phyloP scores from a whole-genome alignment of 1,140 invertebrate species.

The Cheumatopsyche charites region DNA sequence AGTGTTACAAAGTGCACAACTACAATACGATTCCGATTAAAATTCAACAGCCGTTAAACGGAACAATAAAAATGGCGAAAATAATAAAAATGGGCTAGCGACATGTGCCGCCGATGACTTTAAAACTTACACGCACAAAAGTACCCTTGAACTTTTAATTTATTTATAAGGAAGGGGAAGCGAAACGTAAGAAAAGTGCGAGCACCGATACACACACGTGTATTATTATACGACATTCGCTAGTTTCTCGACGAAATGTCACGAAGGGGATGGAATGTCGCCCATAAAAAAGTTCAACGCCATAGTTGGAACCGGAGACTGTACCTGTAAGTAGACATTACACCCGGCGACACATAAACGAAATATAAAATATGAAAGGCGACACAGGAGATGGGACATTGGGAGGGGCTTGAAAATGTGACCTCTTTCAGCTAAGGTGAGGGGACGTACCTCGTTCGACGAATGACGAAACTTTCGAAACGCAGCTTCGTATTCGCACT shows the following conservation, averaged over 20 bases:
- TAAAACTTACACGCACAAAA: constrained; percentile 2
- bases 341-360: background rate
- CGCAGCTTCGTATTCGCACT: too few relatives aligned
- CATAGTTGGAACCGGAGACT: too few relatives aligned
- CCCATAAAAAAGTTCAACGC: background rate
- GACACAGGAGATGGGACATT: constrained; percentile 37
- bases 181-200: background rate
- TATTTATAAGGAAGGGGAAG: constrained; percentile 25
- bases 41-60: constrained; percentile 21
- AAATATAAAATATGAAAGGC: constrained; percentile 21
- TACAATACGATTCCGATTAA: background rate
- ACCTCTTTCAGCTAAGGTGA: constrained; percentile 16
- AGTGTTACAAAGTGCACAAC: too few relatives aligned
- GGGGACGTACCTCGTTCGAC: constrained; percentile 44
- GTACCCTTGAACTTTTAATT: constrained; percentile 22
- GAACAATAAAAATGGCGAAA: constrained; percentile 22
- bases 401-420: constrained; percentile 36
- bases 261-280: background rate
- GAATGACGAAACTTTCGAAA: constrained; percentile 27
- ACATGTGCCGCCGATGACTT: constrained; percentile 9
- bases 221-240: background rate
- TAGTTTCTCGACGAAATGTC: constrained; percentile 17
- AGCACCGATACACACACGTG: too few relatives aligned
- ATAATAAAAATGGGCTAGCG: constrained; percentile 16
- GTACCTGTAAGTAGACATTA: too few relatives aligned